Base-by-base conservation (phyloP, 2,797 vertebrate species). In the Tiaroga cobitis region DNA sequence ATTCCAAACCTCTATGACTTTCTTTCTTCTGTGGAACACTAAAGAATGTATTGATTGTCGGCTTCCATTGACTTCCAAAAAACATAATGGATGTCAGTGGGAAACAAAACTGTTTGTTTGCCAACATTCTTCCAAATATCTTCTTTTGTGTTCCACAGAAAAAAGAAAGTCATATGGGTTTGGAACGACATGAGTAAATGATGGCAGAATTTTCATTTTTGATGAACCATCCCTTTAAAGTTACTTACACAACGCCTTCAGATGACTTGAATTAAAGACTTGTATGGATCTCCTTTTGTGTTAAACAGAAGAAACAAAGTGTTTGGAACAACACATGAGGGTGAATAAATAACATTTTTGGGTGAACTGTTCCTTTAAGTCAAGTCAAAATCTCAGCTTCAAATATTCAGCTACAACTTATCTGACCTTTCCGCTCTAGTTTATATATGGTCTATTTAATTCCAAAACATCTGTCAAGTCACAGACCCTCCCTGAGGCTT, bases 401-500 rank as follows among this genome's bases (percentile, higher is more conserved):
- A 74, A 56, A 51, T 80, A 59, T 84, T 83, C 29, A 41, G 56
- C 29, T 59, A 67, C 63, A 73, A 74, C 34, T 70, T 70, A 82
- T 85, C 73, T 85, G 87, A 70, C 82, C 74, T 78, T 78, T 78
- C 74, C 3, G 26, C 75, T 84, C 63, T 34, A 78, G 74, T 69
- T 84, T 70, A 84, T 69, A 69, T 70, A 78, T 78, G 74, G 74
- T 84, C 75, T 77, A 78, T 84, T 84, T 70, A 39, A 78, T 78
- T 70, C 51, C 65, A 84, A 70, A 84, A 84, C 82, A 80, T 80
- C 75, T 83, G 46, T 69, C 77, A 59, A 54, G 43, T 59, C 70
- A 78, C 13, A 69, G 63, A 78, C 18, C 41, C 29, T 80, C 74
- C 63, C 65, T 15, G 65, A 26, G 74, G 54, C 73, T 86, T 69